Percentiles rank a stretch among this genome's conserved stretches.
phyloP scores from a whole-genome alignment of 2,113 vertebrate genomes.

The Pelvicachromis taeniatus region DNA sequence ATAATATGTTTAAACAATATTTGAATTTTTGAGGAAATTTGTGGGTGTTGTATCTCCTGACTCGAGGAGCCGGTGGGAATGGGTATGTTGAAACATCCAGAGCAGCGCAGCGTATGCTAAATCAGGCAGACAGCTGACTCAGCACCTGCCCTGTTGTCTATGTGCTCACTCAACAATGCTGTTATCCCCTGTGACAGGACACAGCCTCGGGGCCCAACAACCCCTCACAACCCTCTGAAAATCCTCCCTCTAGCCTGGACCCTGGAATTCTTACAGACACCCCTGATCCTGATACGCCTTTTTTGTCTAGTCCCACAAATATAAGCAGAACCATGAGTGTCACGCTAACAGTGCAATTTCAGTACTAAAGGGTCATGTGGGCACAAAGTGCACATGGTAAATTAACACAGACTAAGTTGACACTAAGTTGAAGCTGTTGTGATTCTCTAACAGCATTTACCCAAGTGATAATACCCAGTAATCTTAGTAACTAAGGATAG shows the following conservation, averaged over 20 bases:
- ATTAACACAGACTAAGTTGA: background rate
- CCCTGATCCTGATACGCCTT: constrained; percentile 12
- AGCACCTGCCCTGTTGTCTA: constrained; percentile 57
- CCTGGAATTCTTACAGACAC: constrained; percentile 36
- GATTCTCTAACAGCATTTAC: background rate
- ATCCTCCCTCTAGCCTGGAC: constrained; percentile 19
- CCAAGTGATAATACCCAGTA: no score
- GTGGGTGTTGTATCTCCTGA: background rate
- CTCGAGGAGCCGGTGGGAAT: constrained; percentile 33
- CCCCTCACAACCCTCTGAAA: constrained; percentile 15
- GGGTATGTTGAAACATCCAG: background rate
- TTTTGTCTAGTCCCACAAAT: background rate
- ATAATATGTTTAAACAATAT: background rate
- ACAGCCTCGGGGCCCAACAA: constrained; percentile 40
- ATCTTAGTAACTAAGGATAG: no score
- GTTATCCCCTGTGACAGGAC: constrained; percentile 59
- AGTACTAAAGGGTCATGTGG: background rate
- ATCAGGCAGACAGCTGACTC: constrained; percentile 63
- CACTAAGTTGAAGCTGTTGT: background rate
- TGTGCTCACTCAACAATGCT: constrained; percentile 57
- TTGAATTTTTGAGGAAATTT: background rate
- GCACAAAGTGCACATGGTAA: background rate
- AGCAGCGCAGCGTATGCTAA: constrained; percentile 55
- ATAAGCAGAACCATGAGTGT: background rate
- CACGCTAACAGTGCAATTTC: background rate